phyloP scores from a whole-genome alignment of 2,888 invertebrate genomes.

The Orchesella flavescens region DNA sequence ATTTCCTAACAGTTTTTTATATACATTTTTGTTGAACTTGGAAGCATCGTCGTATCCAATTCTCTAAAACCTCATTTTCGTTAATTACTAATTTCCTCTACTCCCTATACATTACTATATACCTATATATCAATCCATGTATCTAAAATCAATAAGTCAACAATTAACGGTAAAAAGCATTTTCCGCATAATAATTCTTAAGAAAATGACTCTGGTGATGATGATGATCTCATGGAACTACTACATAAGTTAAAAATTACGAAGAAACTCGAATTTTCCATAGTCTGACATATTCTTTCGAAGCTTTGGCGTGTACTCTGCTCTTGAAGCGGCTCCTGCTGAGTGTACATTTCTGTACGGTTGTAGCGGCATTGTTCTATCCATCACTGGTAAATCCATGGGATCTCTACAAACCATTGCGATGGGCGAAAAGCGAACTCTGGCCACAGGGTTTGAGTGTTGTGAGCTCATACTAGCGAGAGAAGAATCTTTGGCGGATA shows the following conservation, averaged over 20 bases:
- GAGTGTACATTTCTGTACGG: constrained; percentile 72
- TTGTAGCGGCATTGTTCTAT: constrained; percentile 77
- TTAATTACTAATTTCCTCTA: too few relatives aligned
- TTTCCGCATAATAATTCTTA: too few relatives aligned
- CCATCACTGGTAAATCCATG: constrained; percentile 78
- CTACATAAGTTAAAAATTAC: constrained; percentile 67
- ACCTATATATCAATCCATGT: too few relatives aligned
- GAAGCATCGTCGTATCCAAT: too few relatives aligned
- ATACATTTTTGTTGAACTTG: too few relatives aligned
- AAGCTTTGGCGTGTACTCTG: constrained; percentile 67
- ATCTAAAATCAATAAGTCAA: too few relatives aligned
- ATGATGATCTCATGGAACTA: too few relatives aligned
- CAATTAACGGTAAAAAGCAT: too few relatives aligned
- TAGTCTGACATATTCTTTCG: constrained; percentile 66
- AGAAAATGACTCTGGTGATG: too few relatives aligned
- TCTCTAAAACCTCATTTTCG: too few relatives aligned
- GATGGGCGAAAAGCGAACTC: constrained; percentile 86
- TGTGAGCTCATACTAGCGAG: constrained; percentile 75
- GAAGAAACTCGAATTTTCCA: constrained; percentile 69
- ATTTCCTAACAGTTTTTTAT: too few relatives aligned
- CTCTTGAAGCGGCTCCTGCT: constrained; percentile 49
- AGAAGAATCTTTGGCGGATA: constrained; percentile 86
- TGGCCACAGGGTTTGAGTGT: constrained; percentile 77
- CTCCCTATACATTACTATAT: too few relatives aligned
- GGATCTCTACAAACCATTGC: constrained; percentile 75